These are phyloP conservation scores for Rostratula benghalensis DNA, from an alignment of 2,113 vertebrate genomes.

Conservation along the genomic window DNA sequence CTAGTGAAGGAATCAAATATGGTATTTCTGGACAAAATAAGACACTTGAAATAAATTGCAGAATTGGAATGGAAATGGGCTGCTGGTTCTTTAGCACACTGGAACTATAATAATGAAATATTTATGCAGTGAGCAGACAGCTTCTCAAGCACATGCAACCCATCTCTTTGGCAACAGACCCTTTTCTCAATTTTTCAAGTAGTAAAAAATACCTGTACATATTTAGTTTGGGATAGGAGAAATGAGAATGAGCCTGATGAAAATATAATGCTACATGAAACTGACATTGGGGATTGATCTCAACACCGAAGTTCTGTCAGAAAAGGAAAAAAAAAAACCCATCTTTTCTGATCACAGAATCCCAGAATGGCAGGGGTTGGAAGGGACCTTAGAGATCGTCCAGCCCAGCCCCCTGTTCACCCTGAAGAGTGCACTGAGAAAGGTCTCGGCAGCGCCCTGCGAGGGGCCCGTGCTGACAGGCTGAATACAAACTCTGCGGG, in stretches of 20 bases:
- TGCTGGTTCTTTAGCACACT: neutral
- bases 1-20: neutral
- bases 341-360: neutral
- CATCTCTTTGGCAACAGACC: neutral
- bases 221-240: neutral
- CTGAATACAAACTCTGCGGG: neutral
- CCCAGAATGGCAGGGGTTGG: too few relatives aligned
- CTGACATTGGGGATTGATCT: neutral
- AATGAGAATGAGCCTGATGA: neutral
- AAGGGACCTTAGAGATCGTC: too few relatives aligned
- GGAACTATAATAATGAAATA: neutral
- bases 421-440: neutral
- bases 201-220: neutral
- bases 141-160: neutral
- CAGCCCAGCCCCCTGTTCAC: neutral
- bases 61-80: neutral
- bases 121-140: neutral
- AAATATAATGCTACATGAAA: neutral
- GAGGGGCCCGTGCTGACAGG: neutral
- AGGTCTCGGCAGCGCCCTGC: neutral
- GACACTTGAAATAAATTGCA: neutral
- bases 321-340: neutral
- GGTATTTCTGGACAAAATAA: neutral
- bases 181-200: neutral
- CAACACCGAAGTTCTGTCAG: neutral